phyloP scores from a whole-genome alignment of 2,888 invertebrate species.

The Nyleta sp. region DNA sequence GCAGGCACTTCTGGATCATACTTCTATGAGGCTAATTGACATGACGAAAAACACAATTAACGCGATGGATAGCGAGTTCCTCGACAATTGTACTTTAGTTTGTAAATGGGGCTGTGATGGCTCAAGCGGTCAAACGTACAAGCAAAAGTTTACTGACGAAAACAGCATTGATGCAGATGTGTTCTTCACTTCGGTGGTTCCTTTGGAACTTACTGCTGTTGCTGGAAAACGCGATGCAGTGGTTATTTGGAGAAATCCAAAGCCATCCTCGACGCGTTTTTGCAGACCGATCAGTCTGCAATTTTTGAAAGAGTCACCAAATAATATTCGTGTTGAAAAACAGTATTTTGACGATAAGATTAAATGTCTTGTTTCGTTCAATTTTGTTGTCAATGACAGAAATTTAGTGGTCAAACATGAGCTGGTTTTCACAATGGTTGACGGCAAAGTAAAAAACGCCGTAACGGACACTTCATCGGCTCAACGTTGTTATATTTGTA shows the following conservation, averaged over 20 bases:
- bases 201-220: conserved; percentile 3
- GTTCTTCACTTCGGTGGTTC: conserved; percentile 21
- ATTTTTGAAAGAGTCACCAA: conserved; percentile 44
- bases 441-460: conserved; percentile 65
- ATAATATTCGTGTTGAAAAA: conserved; percentile 53
- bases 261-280: conserved; percentile 51
- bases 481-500: conserved; percentile 53
- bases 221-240: conserved; percentile 9
- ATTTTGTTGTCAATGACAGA: conserved; percentile 23
- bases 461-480: conserved; percentile 49
- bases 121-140: background rate
- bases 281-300: conserved; percentile 54
- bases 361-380: conserved; percentile 7
- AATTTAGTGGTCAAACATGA: conserved; percentile 41
- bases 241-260: conserved; percentile 39
- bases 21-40: background rate
- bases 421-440: conserved; percentile 63
- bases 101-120: conserved; percentile 2
- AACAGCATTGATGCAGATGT: background rate
- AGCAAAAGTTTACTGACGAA: background rate
- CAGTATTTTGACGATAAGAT: background rate
- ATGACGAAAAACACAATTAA: background rate
- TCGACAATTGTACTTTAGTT: background rate
- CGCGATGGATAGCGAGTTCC: background rate
- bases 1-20: conserved; percentile 1